A percentile compares a stretch with the other conserved stretches of the same genome.
Evolutionary conservation across 2,888 invertebrate species (phyloP).

Genomic region (Tiliacea citrago): DNA sequence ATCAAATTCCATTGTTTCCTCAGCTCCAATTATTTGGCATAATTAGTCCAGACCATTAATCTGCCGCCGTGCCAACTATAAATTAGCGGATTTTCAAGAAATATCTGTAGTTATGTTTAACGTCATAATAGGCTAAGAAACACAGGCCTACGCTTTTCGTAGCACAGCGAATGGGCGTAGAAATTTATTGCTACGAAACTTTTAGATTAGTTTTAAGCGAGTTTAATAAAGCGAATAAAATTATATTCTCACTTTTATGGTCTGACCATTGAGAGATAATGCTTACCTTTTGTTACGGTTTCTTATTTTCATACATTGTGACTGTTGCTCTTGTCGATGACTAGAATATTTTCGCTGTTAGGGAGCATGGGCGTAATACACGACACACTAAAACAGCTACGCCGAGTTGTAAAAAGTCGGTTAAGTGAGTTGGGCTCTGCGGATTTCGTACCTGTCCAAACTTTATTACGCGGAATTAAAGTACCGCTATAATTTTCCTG

Average conservation of each 20-base stretch:
- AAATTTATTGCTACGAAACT: constrained; percentile 63
- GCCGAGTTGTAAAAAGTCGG: constrained; percentile 62
- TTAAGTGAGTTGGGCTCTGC: constrained; percentile 62
- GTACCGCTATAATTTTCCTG: constrained; percentile 66
- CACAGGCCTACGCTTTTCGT: constrained; percentile 59
- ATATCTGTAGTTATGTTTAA: constrained; percentile 48
- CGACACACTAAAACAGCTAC: constrained; percentile 57
- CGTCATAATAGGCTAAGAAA: constrained; percentile 58
- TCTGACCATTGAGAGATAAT: constrained; percentile 25
- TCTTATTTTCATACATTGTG: constrained; percentile 27
- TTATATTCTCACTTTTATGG: constrained; percentile 38
- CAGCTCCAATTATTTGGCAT: constrained; percentile 33
- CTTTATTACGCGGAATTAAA: constrained; percentile 66
- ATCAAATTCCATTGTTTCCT: constrained; percentile 23
- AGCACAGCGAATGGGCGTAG: constrained; percentile 39
- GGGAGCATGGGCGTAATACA: constrained; percentile 46
- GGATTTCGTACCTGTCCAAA: constrained; percentile 67
- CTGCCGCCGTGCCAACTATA: constrained; percentile 32
- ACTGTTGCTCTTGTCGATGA: constrained; percentile 37
- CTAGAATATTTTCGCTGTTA: constrained; percentile 51
- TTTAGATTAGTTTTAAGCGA: constrained; percentile 62
- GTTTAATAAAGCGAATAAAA: constrained; percentile 54
- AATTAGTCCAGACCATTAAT: constrained; percentile 42
- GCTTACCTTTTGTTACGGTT: constrained; percentile 35
- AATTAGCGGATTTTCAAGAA: constrained; percentile 50